Percentiles rank a stretch among this genome's conserved stretches.
phyloP scores from a whole-genome alignment of 2,888 invertebrate genomes.

The Pocota personata region DNA sequence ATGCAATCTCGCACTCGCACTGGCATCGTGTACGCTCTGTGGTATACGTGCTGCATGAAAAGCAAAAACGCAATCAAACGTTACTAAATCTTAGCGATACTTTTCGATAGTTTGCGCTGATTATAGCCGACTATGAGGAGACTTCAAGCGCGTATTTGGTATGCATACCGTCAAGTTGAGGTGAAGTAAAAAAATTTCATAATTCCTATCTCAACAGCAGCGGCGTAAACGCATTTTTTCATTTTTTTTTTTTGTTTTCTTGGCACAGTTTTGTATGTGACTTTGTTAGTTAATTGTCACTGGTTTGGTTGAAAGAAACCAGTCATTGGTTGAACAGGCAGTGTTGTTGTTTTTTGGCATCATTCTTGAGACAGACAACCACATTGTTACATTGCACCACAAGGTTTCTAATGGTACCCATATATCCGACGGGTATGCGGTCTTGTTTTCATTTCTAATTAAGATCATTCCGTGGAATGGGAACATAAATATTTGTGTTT shows the following conservation, averaged over 20 bases:
- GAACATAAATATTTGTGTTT: conserved; percentile 59
- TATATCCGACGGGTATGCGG: conserved; percentile 19
- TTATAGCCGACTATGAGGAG: conserved; percentile 28
- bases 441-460: conserved; percentile 40
- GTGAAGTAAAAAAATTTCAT: conserved; percentile 57
- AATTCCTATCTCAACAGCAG: conserved; percentile 21
- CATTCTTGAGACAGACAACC: conserved; percentile 32
- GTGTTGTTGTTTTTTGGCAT: conserved; percentile 1
- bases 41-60: conserved; percentile 4
- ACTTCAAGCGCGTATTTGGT: conserved; percentile 38
- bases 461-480: conserved; percentile 38
- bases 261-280: conserved; percentile 18
- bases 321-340: conserved; percentile 31
- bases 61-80: conserved; percentile 49
- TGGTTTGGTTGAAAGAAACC: conserved; percentile 14
- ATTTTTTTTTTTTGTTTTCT: neutral
- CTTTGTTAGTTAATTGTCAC: conserved; percentile 27
- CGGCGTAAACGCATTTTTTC: conserved; percentile 25
- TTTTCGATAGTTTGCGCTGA: conserved; percentile 52
- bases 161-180: conserved; percentile 32
- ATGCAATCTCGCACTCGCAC: conserved; percentile 12
- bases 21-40: neutral
- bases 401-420: too few relatives aligned
- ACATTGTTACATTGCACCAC: conserved; percentile 32
- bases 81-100: conserved; percentile 52